These are phyloP conservation scores for Anguilla marmorata DNA, from an alignment of 2,797 vertebrate species.

Conservation along the genomic window DNA sequence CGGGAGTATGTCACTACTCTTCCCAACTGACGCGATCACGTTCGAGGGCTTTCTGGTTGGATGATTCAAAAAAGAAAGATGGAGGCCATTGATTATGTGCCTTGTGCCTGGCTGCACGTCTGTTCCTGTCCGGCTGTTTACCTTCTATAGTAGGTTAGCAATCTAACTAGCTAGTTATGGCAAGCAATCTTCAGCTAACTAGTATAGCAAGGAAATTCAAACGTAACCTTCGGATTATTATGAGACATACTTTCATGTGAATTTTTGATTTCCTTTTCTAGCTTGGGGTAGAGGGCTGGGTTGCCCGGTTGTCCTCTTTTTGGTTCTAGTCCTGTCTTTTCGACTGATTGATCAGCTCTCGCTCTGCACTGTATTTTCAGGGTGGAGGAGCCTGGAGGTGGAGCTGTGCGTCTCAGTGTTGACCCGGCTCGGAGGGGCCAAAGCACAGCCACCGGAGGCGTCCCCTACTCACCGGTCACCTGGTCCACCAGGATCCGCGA, in stretches of 20 bases:
- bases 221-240: slow-evolving; percentile 67
- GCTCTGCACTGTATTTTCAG: slow-evolving; percentile 75
- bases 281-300: slow-evolving; percentile 46
- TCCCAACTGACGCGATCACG: too few species aligned
- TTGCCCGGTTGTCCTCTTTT: slow-evolving; percentile 67
- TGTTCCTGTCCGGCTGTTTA: too few species aligned
- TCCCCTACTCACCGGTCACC: slow-evolving; percentile 87
- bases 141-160: too few species aligned
- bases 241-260: slow-evolving; percentile 33
- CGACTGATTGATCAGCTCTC: slow-evolving; percentile 78
- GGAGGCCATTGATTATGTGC: too few species aligned
- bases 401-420: background rate
- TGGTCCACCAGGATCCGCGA: slow-evolving; percentile 97
- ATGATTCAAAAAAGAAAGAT: too few species aligned
- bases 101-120: too few species aligned
- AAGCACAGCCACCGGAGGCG: background rate
- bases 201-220: slow-evolving; percentile 65
- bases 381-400: slow-evolving; percentile 30
- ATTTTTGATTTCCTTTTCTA: background rate
- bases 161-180: too few species aligned
- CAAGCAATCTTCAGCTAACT: slow-evolving; percentile 12
- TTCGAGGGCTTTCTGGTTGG: too few species aligned
- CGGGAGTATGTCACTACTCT: too few species aligned
- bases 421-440: background rate
- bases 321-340: slow-evolving; percentile 58